phyloP scores from a whole-genome alignment of 2,113 vertebrate genomes.

The Bolborhynchus lineola region DNA sequence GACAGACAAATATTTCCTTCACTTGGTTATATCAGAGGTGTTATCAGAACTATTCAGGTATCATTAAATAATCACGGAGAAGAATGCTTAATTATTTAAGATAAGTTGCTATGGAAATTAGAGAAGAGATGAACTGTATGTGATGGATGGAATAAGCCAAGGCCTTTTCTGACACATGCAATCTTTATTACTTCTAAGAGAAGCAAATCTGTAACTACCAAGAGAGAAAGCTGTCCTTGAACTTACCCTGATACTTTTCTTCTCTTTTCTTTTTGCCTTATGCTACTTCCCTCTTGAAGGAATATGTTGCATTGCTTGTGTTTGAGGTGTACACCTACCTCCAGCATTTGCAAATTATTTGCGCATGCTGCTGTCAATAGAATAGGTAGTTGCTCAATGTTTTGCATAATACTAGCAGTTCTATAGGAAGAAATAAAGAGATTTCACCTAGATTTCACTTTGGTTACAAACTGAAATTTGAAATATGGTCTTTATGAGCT shows the following conservation, averaged over 20 bases:
- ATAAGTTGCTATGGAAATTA: neutral
- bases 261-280: neutral
- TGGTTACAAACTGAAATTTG: neutral
- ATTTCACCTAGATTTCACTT: neutral
- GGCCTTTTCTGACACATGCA: neutral
- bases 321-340: neutral
- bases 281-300: neutral
- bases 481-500: neutral
- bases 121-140: neutral
- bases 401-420: neutral
- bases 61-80: neutral
- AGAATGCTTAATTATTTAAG: neutral
- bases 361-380: neutral
- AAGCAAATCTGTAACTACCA: neutral
- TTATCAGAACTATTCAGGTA: conserved; percentile 25
- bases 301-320: neutral
- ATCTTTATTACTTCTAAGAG: neutral
- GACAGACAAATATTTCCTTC: conserved; percentile 13
- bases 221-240: neutral
- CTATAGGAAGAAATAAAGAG: neutral
- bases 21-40: neutral
- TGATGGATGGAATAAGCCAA: neutral
- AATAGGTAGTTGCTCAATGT: neutral
- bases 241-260: neutral
- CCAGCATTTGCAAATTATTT: neutral